phyloP scores from a whole-genome alignment of 2,888 invertebrate genomes.

The Clostera curtula region DNA sequence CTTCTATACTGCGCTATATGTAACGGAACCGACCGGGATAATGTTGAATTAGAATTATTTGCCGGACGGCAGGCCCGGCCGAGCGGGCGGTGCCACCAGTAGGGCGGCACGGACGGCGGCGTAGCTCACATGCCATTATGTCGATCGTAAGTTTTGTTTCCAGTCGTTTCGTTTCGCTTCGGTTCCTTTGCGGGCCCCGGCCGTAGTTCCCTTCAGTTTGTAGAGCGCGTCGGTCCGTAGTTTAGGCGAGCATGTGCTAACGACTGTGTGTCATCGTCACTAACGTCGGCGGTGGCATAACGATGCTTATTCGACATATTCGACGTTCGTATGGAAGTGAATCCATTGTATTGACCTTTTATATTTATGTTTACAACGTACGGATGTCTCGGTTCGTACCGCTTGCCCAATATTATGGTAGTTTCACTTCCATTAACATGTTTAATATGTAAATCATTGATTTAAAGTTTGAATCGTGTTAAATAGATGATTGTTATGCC shows the following conservation, averaged over 20 bases:
- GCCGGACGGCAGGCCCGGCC: not conserved
- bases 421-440: no score
- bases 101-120: slow-evolving; percentile 22
- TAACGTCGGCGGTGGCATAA: slow-evolving; percentile 27
- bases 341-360: no score
- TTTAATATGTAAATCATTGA: no score
- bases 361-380: slow-evolving; percentile 5
- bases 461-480: no score
- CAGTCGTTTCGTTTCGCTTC: slow-evolving; percentile 26
- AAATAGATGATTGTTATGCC: no score
- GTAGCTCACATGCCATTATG: slow-evolving; percentile 66
- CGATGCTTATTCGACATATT: slow-evolving; percentile 14
- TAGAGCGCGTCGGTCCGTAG: slow-evolving; percentile 32
- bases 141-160: slow-evolving; percentile 66
- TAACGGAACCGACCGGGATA: no score
- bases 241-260: slow-evolving; percentile 32
- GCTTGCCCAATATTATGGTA: slow-evolving; percentile 20
- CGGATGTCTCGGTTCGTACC: slow-evolving; percentile 16
- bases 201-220: slow-evolving; percentile 22
- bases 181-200: slow-evolving; percentile 18
- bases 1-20: no score
- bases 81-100: slow-evolving; percentile 16
- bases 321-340: not conserved
- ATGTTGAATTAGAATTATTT: no score
- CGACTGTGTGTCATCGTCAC: slow-evolving; percentile 30